These are phyloP conservation scores for Pseudomugil gertrudae DNA, from an alignment of 2,797 vertebrate species.

Conservation along the genomic window DNA sequence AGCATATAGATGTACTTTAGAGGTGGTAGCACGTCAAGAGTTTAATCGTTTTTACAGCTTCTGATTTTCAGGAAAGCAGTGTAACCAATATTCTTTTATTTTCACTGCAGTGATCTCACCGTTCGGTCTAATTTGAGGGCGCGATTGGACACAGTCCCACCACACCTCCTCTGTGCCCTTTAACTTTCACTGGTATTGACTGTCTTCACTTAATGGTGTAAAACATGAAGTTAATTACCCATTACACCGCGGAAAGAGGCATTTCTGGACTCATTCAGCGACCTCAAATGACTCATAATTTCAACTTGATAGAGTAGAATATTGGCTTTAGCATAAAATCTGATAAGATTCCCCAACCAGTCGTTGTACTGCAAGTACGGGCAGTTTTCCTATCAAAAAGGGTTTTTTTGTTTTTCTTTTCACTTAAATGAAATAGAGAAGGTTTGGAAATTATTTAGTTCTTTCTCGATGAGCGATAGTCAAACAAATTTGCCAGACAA, in stretches of 20 bases:
- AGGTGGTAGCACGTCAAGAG: conserved; percentile 34
- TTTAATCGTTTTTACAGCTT: conserved; percentile 37
- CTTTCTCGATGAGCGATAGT: background rate
- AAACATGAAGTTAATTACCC: conserved; percentile 53
- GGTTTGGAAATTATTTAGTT: background rate
- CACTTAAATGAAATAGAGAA: background rate
- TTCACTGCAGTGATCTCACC: conserved; percentile 34
- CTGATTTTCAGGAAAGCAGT: conserved; percentile 18
- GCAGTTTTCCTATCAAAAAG: background rate
- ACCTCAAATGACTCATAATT: conserved; percentile 23
- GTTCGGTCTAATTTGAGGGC: conserved; percentile 29
- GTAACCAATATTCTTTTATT: conserved; percentile 35
- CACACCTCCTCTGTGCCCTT: conserved; percentile 29
- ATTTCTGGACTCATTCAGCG: conserved; percentile 16
- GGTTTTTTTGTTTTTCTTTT: background rate
- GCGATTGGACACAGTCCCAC: conserved; percentile 26
- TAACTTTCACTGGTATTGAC: conserved; percentile 41
- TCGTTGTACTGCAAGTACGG: background rate
- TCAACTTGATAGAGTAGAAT: conserved; percentile 6
- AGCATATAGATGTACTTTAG: conserved; percentile 20
- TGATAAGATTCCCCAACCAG: background rate
- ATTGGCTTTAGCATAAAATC: conserved; percentile 26
- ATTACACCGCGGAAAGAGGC: conserved; percentile 37
- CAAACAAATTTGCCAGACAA: background rate
- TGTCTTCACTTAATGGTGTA: conserved; percentile 23